Conservation (phyloP, 1,140 invertebrate genomes). For the Drosophila kohkoa region DNA sequence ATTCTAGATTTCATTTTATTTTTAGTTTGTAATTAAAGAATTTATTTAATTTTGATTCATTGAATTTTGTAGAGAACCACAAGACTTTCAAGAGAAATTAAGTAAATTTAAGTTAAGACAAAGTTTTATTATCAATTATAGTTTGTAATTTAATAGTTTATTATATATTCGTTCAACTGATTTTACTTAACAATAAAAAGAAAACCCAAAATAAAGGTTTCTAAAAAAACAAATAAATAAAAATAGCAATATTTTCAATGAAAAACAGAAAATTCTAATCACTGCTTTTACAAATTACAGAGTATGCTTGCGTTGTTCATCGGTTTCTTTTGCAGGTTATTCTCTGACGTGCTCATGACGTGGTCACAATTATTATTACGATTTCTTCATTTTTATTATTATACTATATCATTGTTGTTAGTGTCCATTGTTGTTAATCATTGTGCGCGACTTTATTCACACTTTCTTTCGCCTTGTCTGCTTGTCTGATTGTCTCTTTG, state of each 20-base stretch:
- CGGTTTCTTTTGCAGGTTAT: not conserved
- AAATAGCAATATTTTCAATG: not conserved
- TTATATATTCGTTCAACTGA: no score
- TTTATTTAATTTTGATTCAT: no score
- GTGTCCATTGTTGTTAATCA: constrained; percentile 63
- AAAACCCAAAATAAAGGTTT: no score
- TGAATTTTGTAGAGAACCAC: no score
- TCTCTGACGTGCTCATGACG: constrained; percentile 71
- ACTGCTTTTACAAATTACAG: constrained; percentile 1
- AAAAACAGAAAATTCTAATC: no score
- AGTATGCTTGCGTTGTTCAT: constrained; percentile 3
- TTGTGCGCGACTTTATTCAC: constrained; percentile 75
- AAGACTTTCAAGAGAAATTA: no score
- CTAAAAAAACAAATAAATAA: not conserved
- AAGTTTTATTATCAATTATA: no score
- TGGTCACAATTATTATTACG: constrained; percentile 75
- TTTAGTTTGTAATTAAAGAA: no score
- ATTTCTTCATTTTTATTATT: constrained; percentile 52
- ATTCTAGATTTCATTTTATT: no score
- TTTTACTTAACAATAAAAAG: no score
- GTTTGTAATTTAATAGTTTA: no score
- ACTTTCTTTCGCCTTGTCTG: constrained; percentile 65
- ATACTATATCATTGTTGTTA: constrained; percentile 59
- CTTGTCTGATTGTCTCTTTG: constrained; percentile 1
- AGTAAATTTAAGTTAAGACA: no score